phyloP scores from a whole-genome alignment of 92 coral and sea anemone genomes.

The Palythoa heliodiscus region DNA sequence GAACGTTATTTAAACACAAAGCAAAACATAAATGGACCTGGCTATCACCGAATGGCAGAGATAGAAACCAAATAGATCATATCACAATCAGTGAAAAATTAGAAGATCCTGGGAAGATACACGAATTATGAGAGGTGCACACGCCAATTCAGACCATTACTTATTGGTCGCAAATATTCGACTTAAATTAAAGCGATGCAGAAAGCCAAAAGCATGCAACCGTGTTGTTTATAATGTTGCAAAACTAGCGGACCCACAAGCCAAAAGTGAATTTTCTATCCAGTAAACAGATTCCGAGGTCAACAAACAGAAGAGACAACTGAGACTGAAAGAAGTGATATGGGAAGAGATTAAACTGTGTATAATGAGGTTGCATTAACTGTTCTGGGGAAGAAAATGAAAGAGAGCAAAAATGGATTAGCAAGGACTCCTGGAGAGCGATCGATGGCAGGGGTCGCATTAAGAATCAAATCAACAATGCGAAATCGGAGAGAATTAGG shows the following conservation, averaged over 20 bases:
- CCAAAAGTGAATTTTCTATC: not conserved
- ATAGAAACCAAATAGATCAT: no score
- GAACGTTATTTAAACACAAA: no score
- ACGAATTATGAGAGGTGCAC: no score
- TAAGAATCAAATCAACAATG: not conserved
- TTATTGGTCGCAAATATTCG: no score
- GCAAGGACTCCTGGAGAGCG: not conserved
- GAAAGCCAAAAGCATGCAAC: not conserved
- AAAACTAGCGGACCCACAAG: not conserved
- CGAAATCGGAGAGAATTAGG: conserved; percentile 4
- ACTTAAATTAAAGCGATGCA: no score
- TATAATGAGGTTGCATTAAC: not conserved
- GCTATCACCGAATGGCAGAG: no score
- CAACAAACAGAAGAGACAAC: not conserved
- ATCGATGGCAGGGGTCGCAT: not conserved
- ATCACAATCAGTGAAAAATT: no score
- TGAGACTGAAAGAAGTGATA: not conserved
- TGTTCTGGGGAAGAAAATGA: not conserved
- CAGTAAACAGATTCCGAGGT: not conserved
- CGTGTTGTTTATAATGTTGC: not conserved
- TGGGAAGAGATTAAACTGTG: not conserved
- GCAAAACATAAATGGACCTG: no score
- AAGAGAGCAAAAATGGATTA: not conserved
- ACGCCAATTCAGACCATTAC: no score
- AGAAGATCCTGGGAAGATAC: no score